Evolutionary conservation across 1,140 invertebrate genomes (phyloP).

Genomic region (Dolichoris vasculosae): DNA sequence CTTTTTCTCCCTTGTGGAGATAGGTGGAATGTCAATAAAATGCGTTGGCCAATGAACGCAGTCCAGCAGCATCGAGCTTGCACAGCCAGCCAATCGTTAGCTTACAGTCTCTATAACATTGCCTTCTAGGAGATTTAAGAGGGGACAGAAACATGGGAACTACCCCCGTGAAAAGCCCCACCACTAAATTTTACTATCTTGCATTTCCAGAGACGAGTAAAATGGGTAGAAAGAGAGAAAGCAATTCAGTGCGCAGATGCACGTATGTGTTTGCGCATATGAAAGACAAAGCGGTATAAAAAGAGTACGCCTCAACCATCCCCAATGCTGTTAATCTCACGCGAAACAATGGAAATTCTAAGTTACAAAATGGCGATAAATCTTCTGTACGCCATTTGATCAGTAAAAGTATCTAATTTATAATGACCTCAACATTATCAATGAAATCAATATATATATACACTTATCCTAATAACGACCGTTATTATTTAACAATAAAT

Average conservation of each 20-base stretch:
- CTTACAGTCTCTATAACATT: not conserved
- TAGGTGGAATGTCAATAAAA: constrained; percentile 73
- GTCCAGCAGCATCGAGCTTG: not conserved
- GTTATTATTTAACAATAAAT: no score
- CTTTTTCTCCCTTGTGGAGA: constrained; percentile 55
- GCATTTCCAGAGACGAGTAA: not conserved
- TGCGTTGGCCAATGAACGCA: constrained; percentile 63
- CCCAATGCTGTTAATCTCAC: constrained; percentile 60
- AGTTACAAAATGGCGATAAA: constrained; percentile 58
- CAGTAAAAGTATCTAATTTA: not conserved
- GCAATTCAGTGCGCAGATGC: no score
- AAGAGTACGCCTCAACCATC: not conserved
- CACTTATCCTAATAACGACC: no score
- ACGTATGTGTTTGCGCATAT: not conserved
- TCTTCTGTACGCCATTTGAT: not conserved
- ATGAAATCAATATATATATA: not conserved
- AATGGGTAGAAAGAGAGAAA: not conserved
- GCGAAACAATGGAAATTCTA: constrained; percentile 69
- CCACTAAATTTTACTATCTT: not conserved
- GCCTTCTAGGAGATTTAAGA: not conserved
- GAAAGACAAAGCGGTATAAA: not conserved
- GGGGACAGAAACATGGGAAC: not conserved
- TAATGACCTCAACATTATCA: not conserved
- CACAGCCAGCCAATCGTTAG: not conserved
- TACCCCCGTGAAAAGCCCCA: not conserved